Base-by-base conservation (phyloP, 2,888 invertebrate species). In the Steinernema hermaphroditum region DNA sequence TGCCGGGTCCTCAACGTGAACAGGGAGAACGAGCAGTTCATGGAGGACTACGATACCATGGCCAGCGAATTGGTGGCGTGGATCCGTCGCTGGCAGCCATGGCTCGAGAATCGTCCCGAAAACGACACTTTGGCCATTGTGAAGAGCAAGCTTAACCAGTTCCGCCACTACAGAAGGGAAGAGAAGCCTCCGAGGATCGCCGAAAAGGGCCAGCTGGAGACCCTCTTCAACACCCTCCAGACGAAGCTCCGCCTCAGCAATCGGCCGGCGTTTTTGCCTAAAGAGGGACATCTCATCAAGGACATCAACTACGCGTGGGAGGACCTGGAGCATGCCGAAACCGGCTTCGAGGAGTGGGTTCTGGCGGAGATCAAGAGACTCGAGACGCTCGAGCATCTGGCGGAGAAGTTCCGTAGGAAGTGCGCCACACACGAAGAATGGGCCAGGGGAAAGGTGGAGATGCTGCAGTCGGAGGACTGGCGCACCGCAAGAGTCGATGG, bases 381-480 rank as follows among this genome's bases (percentile, higher is more conserved):
- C 84, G 97, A 98, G 89, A 92, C 96, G 85, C 90, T 99, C 86
- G 98, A 98, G 88, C 97, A 98, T 90, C 91, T 99, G 88, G 97
- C 96, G 70, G 96, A 98, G 91, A 98, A 99, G 90, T 99, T 99
- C 92, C 95, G 96, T 90, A 96, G 96, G 90, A 97, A 98, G 89
- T 94, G 95, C 80, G 96, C 97, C 89, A 96, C 96, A 86, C 98
- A 99, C 88, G 97, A 98, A 88, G 96, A 96, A 88, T 99, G 98
- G 98, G 95, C 96, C 73, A 91, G 93, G 82, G 97, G 96, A 86
- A 98, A 98, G 88, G 97, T 97, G 87, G 95, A 96, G 88, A 94
- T 96, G 95, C 91, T 98, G 78, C 93, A 54, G 19, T 73, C 82
- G 50, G 81, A 79, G 44, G 96, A 97, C 90, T 97, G 94, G 92